A percentile compares a stretch with the other conserved stretches of the same genome.
phyloP scores from a whole-genome alignment of 2,113 vertebrate genomes.

The Motacilla tschutschensis region DNA sequence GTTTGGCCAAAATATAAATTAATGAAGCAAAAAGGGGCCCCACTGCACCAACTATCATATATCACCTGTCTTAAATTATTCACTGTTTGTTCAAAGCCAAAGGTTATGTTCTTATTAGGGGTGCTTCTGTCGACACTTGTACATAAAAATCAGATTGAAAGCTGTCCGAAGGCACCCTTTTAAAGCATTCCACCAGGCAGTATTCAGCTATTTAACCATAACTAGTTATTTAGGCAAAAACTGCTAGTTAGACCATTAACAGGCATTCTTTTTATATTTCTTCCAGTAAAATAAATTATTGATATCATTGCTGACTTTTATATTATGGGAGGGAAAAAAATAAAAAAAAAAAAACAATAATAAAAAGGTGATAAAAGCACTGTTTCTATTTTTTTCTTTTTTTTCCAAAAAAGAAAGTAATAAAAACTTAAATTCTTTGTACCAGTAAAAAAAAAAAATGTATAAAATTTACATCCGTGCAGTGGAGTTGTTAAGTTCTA shows the following conservation, averaged over 20 bases:
- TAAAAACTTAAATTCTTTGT: constrained; percentile 86
- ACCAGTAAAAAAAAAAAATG: constrained; percentile 80
- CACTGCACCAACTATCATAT: constrained; percentile 76
- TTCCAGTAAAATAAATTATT: constrained; percentile 93
- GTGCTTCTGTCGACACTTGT: constrained; percentile 71
- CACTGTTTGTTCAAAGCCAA: constrained; percentile 88
- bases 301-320: constrained; percentile 94
- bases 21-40: constrained; percentile 74
- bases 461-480: constrained; percentile 93
- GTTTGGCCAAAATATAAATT: constrained; percentile 69
- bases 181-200: constrained; percentile 81
- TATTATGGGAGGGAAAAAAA: constrained; percentile 89
- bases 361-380: constrained; percentile 83
- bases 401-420: constrained; percentile 86
- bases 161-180: constrained; percentile 74
- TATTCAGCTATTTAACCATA: constrained; percentile 83
- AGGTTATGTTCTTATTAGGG: constrained; percentile 81
- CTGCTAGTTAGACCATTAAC: constrained; percentile 83
- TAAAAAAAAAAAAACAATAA: constrained; percentile 77
- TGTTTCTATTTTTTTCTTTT: constrained; percentile 91
- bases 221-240: constrained; percentile 82
- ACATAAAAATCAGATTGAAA: constrained; percentile 75
- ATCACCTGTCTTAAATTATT: constrained; percentile 80
- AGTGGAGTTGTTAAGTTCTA: constrained; percentile 93
- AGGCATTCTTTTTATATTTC: constrained; percentile 93